phyloP scores from a whole-genome alignment of 1,140 invertebrate genomes.

The Anoplophora glabripennis region DNA sequence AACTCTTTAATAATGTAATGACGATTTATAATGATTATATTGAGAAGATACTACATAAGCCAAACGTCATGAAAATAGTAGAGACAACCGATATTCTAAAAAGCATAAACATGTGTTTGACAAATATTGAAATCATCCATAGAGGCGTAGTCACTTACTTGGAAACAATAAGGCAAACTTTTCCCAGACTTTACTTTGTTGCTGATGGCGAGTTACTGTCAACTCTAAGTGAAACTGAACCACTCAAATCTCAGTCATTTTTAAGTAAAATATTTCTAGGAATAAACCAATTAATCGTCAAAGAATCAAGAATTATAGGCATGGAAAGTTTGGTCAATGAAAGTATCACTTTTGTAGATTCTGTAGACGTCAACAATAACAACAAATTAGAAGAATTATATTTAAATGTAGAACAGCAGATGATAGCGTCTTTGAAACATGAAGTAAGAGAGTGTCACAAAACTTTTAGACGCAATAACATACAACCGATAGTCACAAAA shows the following conservation, averaged over 20 bases:
- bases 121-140: conserved; percentile 73
- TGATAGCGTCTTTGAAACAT: conserved; percentile 61
- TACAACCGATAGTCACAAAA: conserved; percentile 17
- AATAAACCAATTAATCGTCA: conserved; percentile 72
- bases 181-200: conserved; percentile 89
- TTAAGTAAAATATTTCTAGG: conserved; percentile 66
- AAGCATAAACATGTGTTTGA: conserved; percentile 66
- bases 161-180: conserved; percentile 83
- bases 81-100: conserved; percentile 69
- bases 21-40: conserved; percentile 75
- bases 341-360: conserved; percentile 63
- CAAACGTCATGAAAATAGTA: conserved; percentile 66
- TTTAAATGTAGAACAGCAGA: conserved; percentile 73
- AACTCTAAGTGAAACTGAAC: conserved; percentile 67
- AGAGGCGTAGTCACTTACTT: conserved; percentile 86
- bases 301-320: conserved; percentile 55
- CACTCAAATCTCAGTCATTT: conserved; percentile 52
- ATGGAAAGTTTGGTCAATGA: conserved; percentile 84
- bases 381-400: not conserved
- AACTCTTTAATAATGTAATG: conserved; percentile 55
- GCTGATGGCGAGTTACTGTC: conserved; percentile 87
- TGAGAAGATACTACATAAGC: conserved; percentile 58
- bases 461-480: conserved; percentile 13
- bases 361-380: conserved; percentile 61
- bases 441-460: conserved; percentile 20